Base-by-base conservation (phyloP, 1,140 invertebrate genomes). In the Meloidogyne exigua region DNA sequence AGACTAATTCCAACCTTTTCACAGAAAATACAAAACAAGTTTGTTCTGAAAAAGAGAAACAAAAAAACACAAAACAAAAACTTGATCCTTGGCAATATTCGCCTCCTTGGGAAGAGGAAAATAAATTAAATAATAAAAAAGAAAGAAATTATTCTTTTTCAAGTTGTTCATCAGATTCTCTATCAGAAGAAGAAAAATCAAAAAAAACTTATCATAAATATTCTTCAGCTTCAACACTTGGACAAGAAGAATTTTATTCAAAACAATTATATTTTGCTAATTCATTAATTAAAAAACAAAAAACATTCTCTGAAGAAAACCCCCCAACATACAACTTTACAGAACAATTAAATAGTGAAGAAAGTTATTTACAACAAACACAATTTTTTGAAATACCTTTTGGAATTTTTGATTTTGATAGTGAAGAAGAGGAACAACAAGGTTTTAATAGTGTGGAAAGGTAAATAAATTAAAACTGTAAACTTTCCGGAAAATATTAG, bases 201-300 rank as follows among this genome's bases (percentile, higher is more conserved):
- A 26, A 49, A 49, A 49, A 49, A 49, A 49, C 44, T 18, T 49
- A 49, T 18, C 44, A 64, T 21, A 72, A 72, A 32, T 72, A 72
- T 28, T 72, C 71, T 28, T 72, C 71, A 12, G 49, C 71, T 26
- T 72, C 71, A 28, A 72, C 71, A 12, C 23, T 72, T 12, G 71
- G 71, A 49, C 71, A 72, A 23, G 71, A 72, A 32, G 71, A 72
- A 63, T 64, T 72, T 64, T 36, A 15, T 63, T 57, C 42, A 0
- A 13, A 13, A 49, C 13, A 49, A n/a, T 49, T 18, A 26, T 10
- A 49, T 39, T 64, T 72, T 64, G 71, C n/a, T n/a, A n/a, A 25
- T 39, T 32, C 62, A 57, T 9, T 72, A 64, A 72, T 32, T 21
- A 18, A 21, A 36, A 23, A 21, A 7, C 49, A 64, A 28, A 23